Evolutionary conservation across 2,113 vertebrate genomes (phyloP).

Genomic region (Lagopus muta): DNA sequence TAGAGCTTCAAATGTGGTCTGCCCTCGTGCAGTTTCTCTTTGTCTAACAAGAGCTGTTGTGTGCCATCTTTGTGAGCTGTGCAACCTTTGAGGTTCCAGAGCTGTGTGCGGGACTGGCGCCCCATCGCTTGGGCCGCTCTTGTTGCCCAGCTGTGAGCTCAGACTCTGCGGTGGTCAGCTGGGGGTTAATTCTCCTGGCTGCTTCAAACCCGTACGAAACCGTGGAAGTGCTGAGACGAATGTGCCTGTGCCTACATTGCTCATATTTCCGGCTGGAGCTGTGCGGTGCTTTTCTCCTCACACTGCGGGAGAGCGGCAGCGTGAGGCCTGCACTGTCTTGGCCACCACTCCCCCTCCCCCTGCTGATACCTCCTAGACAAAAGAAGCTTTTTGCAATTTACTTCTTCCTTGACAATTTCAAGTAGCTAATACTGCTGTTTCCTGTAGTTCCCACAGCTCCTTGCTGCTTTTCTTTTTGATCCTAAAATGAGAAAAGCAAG

Average conservation of each 20-base stretch:
- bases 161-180: neutral
- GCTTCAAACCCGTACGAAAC: neutral
- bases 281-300: neutral
- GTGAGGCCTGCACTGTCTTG: neutral
- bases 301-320: constrained; percentile 36
- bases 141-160: neutral
- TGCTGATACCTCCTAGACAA: constrained; percentile 2
- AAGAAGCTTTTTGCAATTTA: constrained; percentile 40
- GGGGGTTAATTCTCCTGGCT: constrained; percentile 43
- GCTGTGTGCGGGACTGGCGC: neutral
- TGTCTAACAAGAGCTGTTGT: neutral
- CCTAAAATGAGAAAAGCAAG: constrained; percentile 4
- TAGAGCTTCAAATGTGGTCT: neutral
- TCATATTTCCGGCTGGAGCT: neutral
- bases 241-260: constrained; percentile 43
- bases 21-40: neutral
- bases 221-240: neutral
- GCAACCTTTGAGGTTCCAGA: neutral
- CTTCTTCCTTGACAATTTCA: constrained; percentile 23
- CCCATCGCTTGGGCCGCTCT: neutral
- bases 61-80: neutral
- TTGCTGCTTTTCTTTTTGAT: constrained; percentile 49
- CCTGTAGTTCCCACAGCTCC: constrained; percentile 28
- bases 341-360: neutral
- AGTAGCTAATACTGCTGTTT: constrained; percentile 38